These are phyloP conservation scores for Taphrorychus bicolor DNA, from an alignment of 2,888 invertebrate species.

Conservation along the genomic window DNA sequence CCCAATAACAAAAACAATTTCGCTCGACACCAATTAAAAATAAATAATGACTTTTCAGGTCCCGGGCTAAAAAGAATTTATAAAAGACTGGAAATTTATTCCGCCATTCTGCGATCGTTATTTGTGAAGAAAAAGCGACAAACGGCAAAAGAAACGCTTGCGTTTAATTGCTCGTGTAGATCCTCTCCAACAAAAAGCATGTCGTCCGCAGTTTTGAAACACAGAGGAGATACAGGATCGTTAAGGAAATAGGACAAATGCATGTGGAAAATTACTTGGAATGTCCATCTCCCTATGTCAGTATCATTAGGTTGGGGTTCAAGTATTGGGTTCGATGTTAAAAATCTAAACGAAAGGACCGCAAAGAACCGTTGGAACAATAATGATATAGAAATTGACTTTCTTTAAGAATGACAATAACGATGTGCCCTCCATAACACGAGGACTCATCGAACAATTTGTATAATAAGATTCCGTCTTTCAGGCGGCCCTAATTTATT, in stretches of 20 bases:
- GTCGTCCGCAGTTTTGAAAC: conserved; percentile 1
- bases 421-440: too few species aligned
- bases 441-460: conserved; percentile 14
- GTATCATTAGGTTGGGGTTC: too few species aligned
- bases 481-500: conserved; percentile 30
- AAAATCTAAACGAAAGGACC: too few species aligned
- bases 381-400: too few species aligned
- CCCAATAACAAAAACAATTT: neutral
- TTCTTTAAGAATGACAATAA: too few species aligned
- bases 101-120: neutral
- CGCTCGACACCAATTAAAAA: neutral
- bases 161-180: conserved; percentile 15
- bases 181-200: conserved; percentile 13
- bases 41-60: conserved; percentile 6
- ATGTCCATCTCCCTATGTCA: neutral
- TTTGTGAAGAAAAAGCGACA: conserved; percentile 8
- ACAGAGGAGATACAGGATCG: neutral
- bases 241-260: neutral
- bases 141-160: conserved; percentile 6
- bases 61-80: neutral
- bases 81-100: neutral
- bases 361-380: too few species aligned
- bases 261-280: neutral
- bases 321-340: too few species aligned
- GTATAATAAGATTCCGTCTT: conserved; percentile 7